Percentiles rank a stretch among this genome's conserved stretches.
These are phyloP conservation scores for Coregonus sp. DNA, from an alignment of 2,797 vertebrate species.

Conservation along the genomic window DNA sequence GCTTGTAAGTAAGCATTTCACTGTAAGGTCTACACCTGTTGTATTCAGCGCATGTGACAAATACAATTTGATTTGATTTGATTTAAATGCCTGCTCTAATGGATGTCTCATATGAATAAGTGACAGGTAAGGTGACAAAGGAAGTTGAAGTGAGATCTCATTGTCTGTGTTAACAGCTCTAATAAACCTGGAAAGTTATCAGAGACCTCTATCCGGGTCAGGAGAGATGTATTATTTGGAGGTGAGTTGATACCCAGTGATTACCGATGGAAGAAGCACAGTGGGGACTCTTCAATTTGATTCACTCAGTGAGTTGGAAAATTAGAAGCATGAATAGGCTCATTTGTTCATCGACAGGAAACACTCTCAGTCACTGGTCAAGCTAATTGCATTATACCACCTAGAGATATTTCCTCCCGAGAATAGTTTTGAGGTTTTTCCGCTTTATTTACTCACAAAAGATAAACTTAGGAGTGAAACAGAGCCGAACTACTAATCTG, in stretches of 20 bases:
- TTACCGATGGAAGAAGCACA: constrained; percentile 21
- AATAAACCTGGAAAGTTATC: constrained; percentile 14
- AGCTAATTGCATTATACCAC: constrained; percentile 66
- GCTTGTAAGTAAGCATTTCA: too few relatives aligned
- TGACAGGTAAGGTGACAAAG: neutral
- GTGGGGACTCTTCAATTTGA: constrained; percentile 45
- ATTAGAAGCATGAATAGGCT: constrained; percentile 58
- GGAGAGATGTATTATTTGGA: constrained; percentile 19
- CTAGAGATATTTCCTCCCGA: constrained; percentile 39
- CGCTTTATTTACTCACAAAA: constrained; percentile 60
- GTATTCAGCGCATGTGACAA: too few relatives aligned
- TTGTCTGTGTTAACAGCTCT: constrained; percentile 13
- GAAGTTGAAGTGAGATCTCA: neutral
- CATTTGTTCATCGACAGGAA: constrained; percentile 54
- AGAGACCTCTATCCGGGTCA: constrained; percentile 11
- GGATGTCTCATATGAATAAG: neutral
- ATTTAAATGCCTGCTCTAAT: neutral
- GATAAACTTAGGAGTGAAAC: constrained; percentile 20
- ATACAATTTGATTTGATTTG: too few relatives aligned
- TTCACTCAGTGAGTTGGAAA: constrained; percentile 70
- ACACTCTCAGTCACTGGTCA: constrained; percentile 56
- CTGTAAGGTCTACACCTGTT: too few relatives aligned
- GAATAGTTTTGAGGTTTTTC: constrained; percentile 56
- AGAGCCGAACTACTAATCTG: constrained; percentile 42
- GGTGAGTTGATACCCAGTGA: constrained; percentile 47